Base-by-base conservation (phyloP, 2,797 vertebrate genomes). In the Gobio occitaniae region DNA sequence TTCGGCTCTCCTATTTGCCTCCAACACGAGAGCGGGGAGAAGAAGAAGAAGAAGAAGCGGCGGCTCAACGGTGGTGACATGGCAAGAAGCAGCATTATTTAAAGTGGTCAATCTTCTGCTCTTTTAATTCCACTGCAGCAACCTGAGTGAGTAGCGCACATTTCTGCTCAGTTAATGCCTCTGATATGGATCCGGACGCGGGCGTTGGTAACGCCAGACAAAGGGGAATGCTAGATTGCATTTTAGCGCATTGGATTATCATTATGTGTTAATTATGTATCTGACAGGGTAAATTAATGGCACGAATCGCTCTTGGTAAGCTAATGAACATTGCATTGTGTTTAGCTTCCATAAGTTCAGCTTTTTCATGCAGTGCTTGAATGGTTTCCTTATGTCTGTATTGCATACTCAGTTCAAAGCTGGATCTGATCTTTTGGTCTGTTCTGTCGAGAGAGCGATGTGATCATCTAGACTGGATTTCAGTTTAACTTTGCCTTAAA, bases 131-230 rank as follows among this genome's bases (percentile, higher is more conserved):
- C 94, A 92, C 93, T 93, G 93, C 93, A 92, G 92, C 87, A 93
- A 92, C 92, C 93, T 93, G 92, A 95, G 95, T 95, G 93, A 95
- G 95, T 95, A 95, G 88, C 89, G 91, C 91, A 91, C 92, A 92
- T 93, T 90, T 91, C 87, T 90, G 91, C 90, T 91, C 90, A 91
- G 91, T 90, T 89, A 72, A 82, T 74, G 90, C 92, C 92, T 92
- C 89, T 91, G 92, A 78, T 88, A 92, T 92, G 93, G 91, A 92
- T 90, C 88, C 89, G 89, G 90, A 89, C 89, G 82, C 86, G 80
- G 86, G 85, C 75, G 90, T 89, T 91, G 90, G 82, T 88, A 86
- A 61, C 32, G 16, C 88, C 89, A 92, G 92, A 94, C 92, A 92
- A 95, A 93, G 93, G 92, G 88, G 90, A 92, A 90, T 89, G 92